These are phyloP conservation scores for Cathartes aura DNA, from an alignment of 2,113 vertebrate genomes.

Conservation along the genomic window DNA sequence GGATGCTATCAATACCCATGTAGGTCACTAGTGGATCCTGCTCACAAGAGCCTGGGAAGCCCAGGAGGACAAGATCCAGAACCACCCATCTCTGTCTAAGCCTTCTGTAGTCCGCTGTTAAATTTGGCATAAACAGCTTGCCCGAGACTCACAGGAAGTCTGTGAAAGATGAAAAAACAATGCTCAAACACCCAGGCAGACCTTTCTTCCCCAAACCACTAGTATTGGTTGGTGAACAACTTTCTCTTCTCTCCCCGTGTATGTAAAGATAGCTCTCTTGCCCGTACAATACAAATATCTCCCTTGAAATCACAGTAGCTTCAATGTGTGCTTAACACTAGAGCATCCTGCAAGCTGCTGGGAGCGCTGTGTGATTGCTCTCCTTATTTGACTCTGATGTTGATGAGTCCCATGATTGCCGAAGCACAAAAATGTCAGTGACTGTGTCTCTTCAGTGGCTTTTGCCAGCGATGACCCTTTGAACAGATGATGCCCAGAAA, in stretches of 20 bases:
- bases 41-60: neutral
- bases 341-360: neutral
- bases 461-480: neutral
- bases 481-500: neutral
- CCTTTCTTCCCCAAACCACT: neutral
- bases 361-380: neutral
- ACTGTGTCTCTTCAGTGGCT: neutral
- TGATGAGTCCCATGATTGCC: neutral
- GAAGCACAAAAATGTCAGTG: conserved; percentile 19
- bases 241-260: neutral
- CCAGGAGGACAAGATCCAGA: neutral
- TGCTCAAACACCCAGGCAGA: neutral
- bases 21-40: neutral
- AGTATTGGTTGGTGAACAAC: neutral
- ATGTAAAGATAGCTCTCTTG: neutral
- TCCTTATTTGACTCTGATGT: neutral
- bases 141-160: neutral
- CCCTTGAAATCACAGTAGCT: neutral
- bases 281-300: neutral
- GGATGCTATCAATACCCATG: neutral
- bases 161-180: neutral
- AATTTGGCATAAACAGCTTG: neutral
- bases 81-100: neutral
- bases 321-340: neutral
- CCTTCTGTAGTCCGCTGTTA: neutral